Evolutionary conservation across 2,888 invertebrate species (phyloP), one percentile per base, ranked within the genome.

Genomic region (Leptopilina syphax): DNA sequence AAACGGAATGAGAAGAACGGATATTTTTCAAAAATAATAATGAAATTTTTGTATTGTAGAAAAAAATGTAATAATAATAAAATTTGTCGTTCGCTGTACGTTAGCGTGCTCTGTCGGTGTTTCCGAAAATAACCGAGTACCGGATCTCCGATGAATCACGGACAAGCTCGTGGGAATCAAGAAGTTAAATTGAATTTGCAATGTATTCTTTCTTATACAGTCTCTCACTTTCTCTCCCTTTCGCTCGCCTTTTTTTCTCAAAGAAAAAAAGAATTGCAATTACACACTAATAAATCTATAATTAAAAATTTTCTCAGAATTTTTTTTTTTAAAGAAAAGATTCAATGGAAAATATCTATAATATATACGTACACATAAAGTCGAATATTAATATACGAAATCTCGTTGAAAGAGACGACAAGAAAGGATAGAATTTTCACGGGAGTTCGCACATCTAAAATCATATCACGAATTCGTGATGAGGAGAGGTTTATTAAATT

Each of bases 211-310:
- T 70, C n/a, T 41, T 41, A 68, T 60, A 60, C 27, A 57, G 9
- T 73, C 54, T 73, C 54, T 73, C 57, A 34, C 73, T 73, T 73
- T 73, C 73, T 70, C 50, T 73, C 57, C 73, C n/a, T 44, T 57
- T 34, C 70, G 34, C 34, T n/a, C 2, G 41, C 57, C 27, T 34
- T 63, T 34, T 70, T 34, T 34, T 34, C 34, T 73, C 54, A 24
- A 34, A 7, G 44, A 18, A 50, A 24, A 68, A 68, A n/a, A 68
- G 18, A 47, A 47, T 34, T 47, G 12, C 50, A 50, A 63, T 24
- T 63, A 63, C 7, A 24, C 5, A 63, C 5, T 60, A 60, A 63
- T 63, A 24, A 63, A 63, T 63, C 63, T 63, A 63, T 63, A 24
- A 63, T 63, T 63, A 9, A 63, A 63, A 24, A 3, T 63, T 9